Evolutionary conservation across 2,113 vertebrate genomes (phyloP).

Genomic region (Pterocles gutturalis): DNA sequence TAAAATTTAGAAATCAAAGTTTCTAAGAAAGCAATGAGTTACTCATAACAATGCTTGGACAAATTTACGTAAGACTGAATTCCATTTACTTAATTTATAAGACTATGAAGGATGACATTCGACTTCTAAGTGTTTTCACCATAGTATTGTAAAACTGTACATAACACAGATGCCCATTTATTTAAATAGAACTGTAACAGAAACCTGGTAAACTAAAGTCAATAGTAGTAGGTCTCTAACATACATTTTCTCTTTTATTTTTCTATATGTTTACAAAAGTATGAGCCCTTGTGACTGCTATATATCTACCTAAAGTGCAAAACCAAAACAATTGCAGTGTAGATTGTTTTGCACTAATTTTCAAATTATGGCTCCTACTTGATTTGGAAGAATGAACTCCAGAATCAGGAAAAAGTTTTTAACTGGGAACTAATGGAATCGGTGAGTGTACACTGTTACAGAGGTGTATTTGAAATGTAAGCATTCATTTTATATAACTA

Average conservation of each 20-base stretch:
- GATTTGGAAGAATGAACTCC: background rate
- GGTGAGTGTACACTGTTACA: accelerated
- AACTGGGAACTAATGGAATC: background rate
- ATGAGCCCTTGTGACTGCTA: background rate
- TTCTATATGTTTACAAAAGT: background rate
- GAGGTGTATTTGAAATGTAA: background rate
- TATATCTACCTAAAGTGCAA: background rate
- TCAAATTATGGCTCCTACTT: background rate
- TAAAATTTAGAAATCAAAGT: background rate
- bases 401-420: background rate
- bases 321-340: background rate
- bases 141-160: background rate
- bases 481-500: background rate
- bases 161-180: background rate
- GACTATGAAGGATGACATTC: background rate
- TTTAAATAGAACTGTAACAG: background rate
- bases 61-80: background rate
- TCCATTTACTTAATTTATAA: background rate
- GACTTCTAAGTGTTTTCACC: background rate
- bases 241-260: background rate
- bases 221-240: background rate
- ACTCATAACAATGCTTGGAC: background rate
- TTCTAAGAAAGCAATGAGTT: background rate
- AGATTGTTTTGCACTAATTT: background rate
- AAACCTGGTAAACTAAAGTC: background rate